Base-by-base conservation (phyloP, 2,888 invertebrate species). In the Trissolcus japonicus region DNA sequence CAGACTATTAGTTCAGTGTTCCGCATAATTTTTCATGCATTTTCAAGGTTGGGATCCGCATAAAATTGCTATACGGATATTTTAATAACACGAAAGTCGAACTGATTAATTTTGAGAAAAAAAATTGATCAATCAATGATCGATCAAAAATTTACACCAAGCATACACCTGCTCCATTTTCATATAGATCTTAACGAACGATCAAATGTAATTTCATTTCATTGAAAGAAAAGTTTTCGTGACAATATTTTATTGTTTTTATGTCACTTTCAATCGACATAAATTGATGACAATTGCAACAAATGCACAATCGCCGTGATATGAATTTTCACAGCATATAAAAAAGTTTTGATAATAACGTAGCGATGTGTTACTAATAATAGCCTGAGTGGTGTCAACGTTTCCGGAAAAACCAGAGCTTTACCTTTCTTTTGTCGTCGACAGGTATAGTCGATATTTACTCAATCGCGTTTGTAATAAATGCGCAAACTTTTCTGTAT, bases 1-100 rank as follows among this genome's bases (percentile, higher is more conserved):
- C 61, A 69, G 61, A 61, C 69, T 56, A 61, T 61, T 55, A 69
- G 35, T 35, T 40, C 29, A n/a, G 3, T 16, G 50, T 56, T 48
- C 61, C 61, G 69, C 61, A 61, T 69, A 55, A 69, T 69, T 69
- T 69, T 69, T 69, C 69, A 62, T 61, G 61, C 56, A 69, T 55
- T 71, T 62, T 62, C 62, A 71, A 71, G 71, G 71, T 19, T 71
- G 61, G 29, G 60, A 29, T 53, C 29, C 43, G 43, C 48, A 56
- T 71, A 57, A 57, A 62, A 62, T 50, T 62, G 1, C 9, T 35
- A 11, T 35, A 35, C 51, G 50, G 51, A 14, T 50, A 21, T 68
- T 46, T 16, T 9, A 46, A 29, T 40, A 51, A 48, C 55, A 51
- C 56, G 56, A 62, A 56, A 25, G 61, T 56, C n/a, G n/a, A n/a